A percentile compares a stretch with the other conserved stretches of the same genome.
Evolutionary conservation across 2,888 invertebrate genomes (phyloP).

Genomic region (Gonocerus acuteangulatus): DNA sequence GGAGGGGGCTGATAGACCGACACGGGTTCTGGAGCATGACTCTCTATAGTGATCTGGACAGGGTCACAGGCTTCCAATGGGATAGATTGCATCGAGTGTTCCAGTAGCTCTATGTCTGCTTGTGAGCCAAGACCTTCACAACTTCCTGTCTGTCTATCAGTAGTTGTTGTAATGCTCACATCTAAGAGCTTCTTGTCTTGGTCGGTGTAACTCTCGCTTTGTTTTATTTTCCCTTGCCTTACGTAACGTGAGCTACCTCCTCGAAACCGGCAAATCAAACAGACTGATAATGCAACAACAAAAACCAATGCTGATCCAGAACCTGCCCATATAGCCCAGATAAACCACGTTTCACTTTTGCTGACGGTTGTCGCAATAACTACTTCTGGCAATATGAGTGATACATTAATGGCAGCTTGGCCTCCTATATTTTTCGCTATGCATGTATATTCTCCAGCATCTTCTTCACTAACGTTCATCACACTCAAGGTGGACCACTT

Average conservation of each 20-base stretch:
- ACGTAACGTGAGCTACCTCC: slow-evolving; percentile 48
- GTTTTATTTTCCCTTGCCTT: slow-evolving; percentile 60
- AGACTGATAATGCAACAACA: slow-evolving; percentile 54
- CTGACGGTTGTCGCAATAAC: slow-evolving; percentile 70
- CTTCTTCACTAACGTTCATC: slow-evolving; percentile 68
- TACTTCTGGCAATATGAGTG: slow-evolving; percentile 58
- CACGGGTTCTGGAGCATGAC: slow-evolving; percentile 42
- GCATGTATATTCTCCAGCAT: slow-evolving; percentile 80
- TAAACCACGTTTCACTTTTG: slow-evolving; percentile 62
- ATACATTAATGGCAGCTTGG: slow-evolving; percentile 48
- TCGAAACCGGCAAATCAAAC: slow-evolving; percentile 51
- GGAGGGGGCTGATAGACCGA: slow-evolving; percentile 48
- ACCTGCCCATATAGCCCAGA: slow-evolving; percentile 62
- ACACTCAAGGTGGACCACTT: slow-evolving; percentile 77
- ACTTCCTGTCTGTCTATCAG: slow-evolving; percentile 45
- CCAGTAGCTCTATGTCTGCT: slow-evolving; percentile 50
- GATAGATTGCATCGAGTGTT: slow-evolving; percentile 40
- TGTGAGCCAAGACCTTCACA: slow-evolving; percentile 60
- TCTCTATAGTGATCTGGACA: slow-evolving; percentile 50
- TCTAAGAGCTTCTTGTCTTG: slow-evolving; percentile 81
- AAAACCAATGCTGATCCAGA: slow-evolving; percentile 61
- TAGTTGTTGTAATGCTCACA: slow-evolving; percentile 64
- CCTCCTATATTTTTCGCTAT: slow-evolving; percentile 59
- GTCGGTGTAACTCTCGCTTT: slow-evolving; percentile 75
- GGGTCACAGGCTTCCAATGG: slow-evolving; percentile 43